These are phyloP conservation scores for Linnaemya vulpina DNA, from an alignment of 2,888 invertebrate species.

Conservation along the genomic window DNA sequence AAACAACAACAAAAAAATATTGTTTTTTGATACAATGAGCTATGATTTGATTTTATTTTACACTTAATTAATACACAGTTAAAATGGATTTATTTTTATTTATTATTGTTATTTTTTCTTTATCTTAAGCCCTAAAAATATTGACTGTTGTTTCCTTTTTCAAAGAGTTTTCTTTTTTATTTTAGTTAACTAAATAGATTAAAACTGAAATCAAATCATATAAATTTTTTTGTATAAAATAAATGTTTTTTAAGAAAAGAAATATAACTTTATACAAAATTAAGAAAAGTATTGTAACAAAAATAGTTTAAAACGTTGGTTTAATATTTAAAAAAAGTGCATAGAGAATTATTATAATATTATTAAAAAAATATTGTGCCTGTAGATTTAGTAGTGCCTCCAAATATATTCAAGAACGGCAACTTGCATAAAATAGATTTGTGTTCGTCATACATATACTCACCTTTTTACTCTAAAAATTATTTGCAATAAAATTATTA, in stretches of 20 bases:
- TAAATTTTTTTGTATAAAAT: slow-evolving; percentile 37
- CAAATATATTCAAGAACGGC: neutral
- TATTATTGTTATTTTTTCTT: slow-evolving; percentile 13
- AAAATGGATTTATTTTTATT: neutral
- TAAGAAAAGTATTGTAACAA: slow-evolving; percentile 32
- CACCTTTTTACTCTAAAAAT: slow-evolving; percentile 35
- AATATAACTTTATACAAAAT: slow-evolving; percentile 40
- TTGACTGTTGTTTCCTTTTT: slow-evolving; percentile 52
- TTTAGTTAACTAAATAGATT: slow-evolving; percentile 21
- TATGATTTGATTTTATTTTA: slow-evolving; percentile 59
- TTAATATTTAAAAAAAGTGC: slow-evolving; percentile 41
- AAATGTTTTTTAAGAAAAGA: slow-evolving; percentile 14
- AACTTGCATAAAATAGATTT: slow-evolving; percentile 37
- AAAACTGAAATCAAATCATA: slow-evolving; percentile 38
- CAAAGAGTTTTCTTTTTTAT: neutral
- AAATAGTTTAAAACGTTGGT: slow-evolving; percentile 26
- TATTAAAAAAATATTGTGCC: neutral
- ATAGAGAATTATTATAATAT: slow-evolving; percentile 15
- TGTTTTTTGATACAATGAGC: slow-evolving; percentile 64
- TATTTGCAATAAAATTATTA: too few species aligned
- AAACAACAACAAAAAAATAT: slow-evolving; percentile 71
- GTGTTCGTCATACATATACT: slow-evolving; percentile 3
- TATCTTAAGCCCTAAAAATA: slow-evolving; percentile 39
- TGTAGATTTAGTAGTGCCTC: slow-evolving; percentile 22
- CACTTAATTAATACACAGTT: slow-evolving; percentile 38